Evolutionary conservation across 2,797 vertebrate genomes (phyloP), one percentile per base, ranked within the genome.

Genomic region (Calcarius lapponicus): DNA sequence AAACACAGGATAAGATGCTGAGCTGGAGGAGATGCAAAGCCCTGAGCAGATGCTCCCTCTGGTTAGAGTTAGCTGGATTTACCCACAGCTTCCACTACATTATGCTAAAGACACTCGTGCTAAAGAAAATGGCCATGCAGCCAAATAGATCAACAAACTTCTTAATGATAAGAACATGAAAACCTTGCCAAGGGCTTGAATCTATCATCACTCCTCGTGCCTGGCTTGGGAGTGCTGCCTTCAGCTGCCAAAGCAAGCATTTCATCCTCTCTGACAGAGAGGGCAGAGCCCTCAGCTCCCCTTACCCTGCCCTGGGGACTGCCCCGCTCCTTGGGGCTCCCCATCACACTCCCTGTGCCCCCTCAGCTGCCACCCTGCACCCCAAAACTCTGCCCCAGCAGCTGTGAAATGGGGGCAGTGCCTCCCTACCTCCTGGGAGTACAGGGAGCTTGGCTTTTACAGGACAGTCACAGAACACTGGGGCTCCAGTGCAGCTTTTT

Each of bases 161-260:
- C 83, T 86, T 64, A 61, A 85, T 40, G 70, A 72, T 81, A 90
- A 88, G 66, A 86, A 28, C 66, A 32, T 34, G n/a, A n/a, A 62
- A 75, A 50, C 3, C 1, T 43, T 72, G 92, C 93, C 92, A 86
- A 72, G 66, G 73, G 83, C 42, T 88, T 45, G 58, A 76, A 53
- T 86, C 73, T 72, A 5, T 90, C 69, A 53, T 71, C 82, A 80
- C 53, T 45, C 58, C 82, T 76, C 2, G 5, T 60, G 80, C 54
- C 78, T 88, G 90, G 83, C 75, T 78, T 60, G 78, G 83, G 73
- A 84, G 31, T 9, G 20, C 47, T 78, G 43, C 83, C 54, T 83
- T 32, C 47, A 42, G 91, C 89, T 75, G 91, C 93, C 81, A 91
- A 91, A 89, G 81, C 66, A 65, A 88, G 84, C 62, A 34, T 57